Evolutionary conservation across 1,140 invertebrate genomes (phyloP).

Genomic region (Pseudomyrmex cubaensis): DNA sequence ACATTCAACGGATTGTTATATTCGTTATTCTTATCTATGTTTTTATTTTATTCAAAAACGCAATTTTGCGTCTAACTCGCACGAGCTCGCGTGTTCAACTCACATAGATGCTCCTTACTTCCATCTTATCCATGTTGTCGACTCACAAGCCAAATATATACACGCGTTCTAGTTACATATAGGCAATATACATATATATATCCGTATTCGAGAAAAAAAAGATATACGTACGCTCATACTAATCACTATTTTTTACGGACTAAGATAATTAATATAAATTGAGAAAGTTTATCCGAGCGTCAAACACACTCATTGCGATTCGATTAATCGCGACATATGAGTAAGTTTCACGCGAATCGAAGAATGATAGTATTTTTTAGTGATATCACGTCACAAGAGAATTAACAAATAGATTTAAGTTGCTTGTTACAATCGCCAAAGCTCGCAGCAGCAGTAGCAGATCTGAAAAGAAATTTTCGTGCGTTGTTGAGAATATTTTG

Average conservation of each 20-base stretch:
- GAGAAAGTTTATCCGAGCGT: conserved; percentile 42
- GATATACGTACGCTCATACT: conserved; percentile 68
- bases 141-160: conserved; percentile 59
- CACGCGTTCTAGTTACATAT: conserved; percentile 47
- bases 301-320: conserved; percentile 19
- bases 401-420: conserved; percentile 60
- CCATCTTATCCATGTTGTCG: conserved; percentile 46
- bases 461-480: conserved; percentile 33
- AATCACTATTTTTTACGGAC: conserved; percentile 73
- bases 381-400: conserved; percentile 34
- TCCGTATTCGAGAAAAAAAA: conserved; percentile 64
- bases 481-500: conserved; percentile 5
- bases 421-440: conserved; percentile 70
- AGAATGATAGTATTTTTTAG: conserved; percentile 55
- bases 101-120: conserved; percentile 42
- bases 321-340: conserved; percentile 40
- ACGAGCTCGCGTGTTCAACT: conserved; percentile 11
- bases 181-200: conserved; percentile 49
- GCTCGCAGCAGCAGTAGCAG: conserved; percentile 34
- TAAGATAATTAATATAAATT: conserved; percentile 59
- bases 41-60: conserved; percentile 20
- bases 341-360: conserved; percentile 35
- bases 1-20: neutral
- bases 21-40: neutral
- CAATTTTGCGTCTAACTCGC: conserved; percentile 21